These are phyloP conservation scores for Acanthurus lineatus DNA, from an alignment of 2,797 vertebrate genomes.

Conservation along the genomic window DNA sequence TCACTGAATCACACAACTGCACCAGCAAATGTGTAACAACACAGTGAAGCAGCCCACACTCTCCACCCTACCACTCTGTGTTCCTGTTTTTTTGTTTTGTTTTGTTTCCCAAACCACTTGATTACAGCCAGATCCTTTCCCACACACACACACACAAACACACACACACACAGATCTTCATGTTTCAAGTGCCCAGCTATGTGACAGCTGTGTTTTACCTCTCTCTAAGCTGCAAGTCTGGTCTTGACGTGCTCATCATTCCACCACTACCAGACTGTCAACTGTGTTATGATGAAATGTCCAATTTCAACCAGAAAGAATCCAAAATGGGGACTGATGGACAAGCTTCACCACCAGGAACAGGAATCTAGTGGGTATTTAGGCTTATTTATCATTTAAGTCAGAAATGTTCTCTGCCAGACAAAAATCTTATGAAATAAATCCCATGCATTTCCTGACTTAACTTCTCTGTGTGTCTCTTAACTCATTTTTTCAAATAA, in stretches of 20 bases:
- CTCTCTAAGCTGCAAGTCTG: background rate
- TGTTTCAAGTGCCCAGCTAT: constrained; percentile 24
- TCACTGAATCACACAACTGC: background rate
- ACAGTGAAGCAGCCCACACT: constrained; percentile 37
- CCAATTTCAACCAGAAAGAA: background rate
- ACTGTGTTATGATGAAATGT: background rate
- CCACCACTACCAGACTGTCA: background rate
- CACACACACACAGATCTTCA: constrained; percentile 22
- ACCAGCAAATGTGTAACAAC: background rate
- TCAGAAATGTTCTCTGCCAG: background rate
- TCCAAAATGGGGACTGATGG: background rate
- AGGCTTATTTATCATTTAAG: background rate
- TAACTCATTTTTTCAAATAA: too few species aligned
- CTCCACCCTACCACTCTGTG: constrained; percentile 15
- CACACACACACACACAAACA: constrained; percentile 16
- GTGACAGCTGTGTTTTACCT: constrained; percentile 28
- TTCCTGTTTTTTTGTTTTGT: constrained; percentile 26
- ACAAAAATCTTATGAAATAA: background rate
- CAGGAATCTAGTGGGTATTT: too few species aligned
- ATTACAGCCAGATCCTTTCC: constrained; percentile 36
- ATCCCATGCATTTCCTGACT: too few species aligned
- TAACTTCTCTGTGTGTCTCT: too few species aligned
- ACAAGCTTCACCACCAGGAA: too few species aligned
- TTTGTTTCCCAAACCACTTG: constrained; percentile 25
- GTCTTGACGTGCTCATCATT: constrained; percentile 1